Conservation (phyloP, 2,888 invertebrate species). For the Nephrotoma appendiculata region DNA sequence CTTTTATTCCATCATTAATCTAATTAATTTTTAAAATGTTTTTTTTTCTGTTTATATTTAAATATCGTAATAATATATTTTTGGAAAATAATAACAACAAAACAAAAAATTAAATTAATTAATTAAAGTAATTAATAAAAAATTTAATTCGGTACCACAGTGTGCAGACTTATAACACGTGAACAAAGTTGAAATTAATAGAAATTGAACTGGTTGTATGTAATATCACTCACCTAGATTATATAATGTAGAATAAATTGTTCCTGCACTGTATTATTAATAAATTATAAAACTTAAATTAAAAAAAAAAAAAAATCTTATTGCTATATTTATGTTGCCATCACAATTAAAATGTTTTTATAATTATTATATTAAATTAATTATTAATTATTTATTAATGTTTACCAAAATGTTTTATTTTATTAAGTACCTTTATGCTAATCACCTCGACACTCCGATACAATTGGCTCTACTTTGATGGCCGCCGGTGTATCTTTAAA, state of each 20-base stretch:
- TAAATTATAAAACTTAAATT: not conserved
- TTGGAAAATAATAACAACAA: not conserved
- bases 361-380: not conserved
- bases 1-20: not conserved
- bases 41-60: not conserved
- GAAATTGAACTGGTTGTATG: not conserved
- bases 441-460: slow-evolving; percentile 46
- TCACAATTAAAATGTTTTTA: not conserved
- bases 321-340: not conserved
- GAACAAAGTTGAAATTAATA: not conserved
- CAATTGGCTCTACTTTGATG: slow-evolving; percentile 56
- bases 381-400: not conserved
- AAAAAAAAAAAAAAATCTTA: not conserved
- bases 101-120: not conserved
- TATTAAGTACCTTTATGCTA: slow-evolving; percentile 17
- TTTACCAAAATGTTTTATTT: not conserved
- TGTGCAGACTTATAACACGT: not conserved
- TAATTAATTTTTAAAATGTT: not conserved
- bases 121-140: not conserved
- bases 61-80: not conserved
- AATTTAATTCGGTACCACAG: not conserved
- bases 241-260: not conserved
- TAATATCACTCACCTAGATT: not conserved
- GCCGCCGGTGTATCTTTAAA: slow-evolving; percentile 39
- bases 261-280: not conserved